phyloP scores from a whole-genome alignment of 2,888 invertebrate genomes.

The Ennomos erosarius region DNA sequence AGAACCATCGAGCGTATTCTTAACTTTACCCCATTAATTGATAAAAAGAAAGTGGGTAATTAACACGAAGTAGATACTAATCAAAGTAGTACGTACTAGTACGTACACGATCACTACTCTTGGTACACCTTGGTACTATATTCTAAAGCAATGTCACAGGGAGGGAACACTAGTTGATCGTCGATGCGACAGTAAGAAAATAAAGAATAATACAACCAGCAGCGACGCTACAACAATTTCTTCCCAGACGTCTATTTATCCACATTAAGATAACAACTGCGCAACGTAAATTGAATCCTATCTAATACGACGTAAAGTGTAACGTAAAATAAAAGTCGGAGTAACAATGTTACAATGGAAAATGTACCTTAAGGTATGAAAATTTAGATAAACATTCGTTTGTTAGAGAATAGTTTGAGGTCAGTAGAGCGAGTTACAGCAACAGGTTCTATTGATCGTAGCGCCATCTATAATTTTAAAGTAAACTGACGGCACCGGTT shows the following conservation, averaged over 20 bases:
- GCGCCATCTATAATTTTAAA: constrained; percentile 59
- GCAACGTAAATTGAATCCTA: constrained; percentile 48
- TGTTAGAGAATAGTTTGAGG: constrained; percentile 48
- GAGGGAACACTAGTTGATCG: constrained; percentile 29
- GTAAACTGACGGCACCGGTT: constrained; percentile 35
- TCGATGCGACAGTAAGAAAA: constrained; percentile 30
- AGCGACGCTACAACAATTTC: constrained; percentile 54
- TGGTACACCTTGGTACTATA: too few species aligned
- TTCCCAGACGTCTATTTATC: constrained; percentile 61
- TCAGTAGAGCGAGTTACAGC: constrained; percentile 61
- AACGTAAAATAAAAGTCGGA: constrained; percentile 46
- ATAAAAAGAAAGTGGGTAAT: too few species aligned
- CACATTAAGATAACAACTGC: constrained; percentile 52
- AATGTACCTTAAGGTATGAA: constrained; percentile 34
- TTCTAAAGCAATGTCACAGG: constrained; percentile 4
- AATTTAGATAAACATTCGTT: constrained; percentile 34
- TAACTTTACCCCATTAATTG: too few species aligned
- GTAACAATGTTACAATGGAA: constrained; percentile 40
- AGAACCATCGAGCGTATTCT: too few species aligned
- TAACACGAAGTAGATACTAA: too few species aligned
- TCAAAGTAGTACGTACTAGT: too few species aligned
- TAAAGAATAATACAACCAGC: constrained; percentile 31
- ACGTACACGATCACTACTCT: too few species aligned
- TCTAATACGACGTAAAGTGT: constrained; percentile 46
- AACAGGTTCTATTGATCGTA: constrained; percentile 68